These are phyloP conservation scores for Axea sp. DNA, from an alignment of 2,888 invertebrate species.

Conservation along the genomic window DNA sequence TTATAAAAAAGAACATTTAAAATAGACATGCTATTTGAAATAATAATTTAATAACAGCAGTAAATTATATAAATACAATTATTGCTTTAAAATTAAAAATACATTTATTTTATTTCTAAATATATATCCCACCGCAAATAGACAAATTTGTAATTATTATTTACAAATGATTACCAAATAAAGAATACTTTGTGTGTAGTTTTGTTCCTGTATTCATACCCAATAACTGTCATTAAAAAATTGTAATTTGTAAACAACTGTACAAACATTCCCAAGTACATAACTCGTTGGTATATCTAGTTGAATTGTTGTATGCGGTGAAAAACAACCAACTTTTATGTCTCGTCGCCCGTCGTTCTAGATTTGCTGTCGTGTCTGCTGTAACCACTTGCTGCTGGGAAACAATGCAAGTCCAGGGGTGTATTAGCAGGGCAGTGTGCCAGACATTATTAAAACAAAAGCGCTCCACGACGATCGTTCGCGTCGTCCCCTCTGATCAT, in stretches of 20 bases:
- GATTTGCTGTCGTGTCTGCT: slow-evolving; percentile 46
- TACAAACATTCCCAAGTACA: slow-evolving; percentile 34
- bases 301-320: slow-evolving; percentile 6
- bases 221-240: slow-evolving; percentile 13
- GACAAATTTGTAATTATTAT: too few relatives aligned
- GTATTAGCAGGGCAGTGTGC: slow-evolving; percentile 77
- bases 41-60: too few relatives aligned
- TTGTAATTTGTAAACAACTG: too few relatives aligned
- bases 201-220: too few relatives aligned
- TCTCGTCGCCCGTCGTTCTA: slow-evolving; percentile 33
- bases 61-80: too few relatives aligned
- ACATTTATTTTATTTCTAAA: too few relatives aligned
- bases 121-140: too few relatives aligned
- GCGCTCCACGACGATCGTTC: slow-evolving; percentile 48
- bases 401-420: slow-evolving; percentile 64
- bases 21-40: too few relatives aligned
- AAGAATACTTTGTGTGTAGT: too few relatives aligned
- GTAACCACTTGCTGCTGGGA: slow-evolving; percentile 58
- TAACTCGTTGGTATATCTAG: slow-evolving; percentile 27
- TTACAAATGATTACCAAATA: too few relatives aligned
- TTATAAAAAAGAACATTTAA: too few relatives aligned
- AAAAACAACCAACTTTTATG: slow-evolving; percentile 44
- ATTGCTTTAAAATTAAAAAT: too few relatives aligned
- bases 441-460: slow-evolving; percentile 76
- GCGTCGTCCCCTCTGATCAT: slow-evolving; percentile 35